A percentile compares a stretch with the other conserved stretches of the same genome.
phyloP scores from a whole-genome alignment of 2,113 vertebrate genomes.

The Chionis minor region DNA sequence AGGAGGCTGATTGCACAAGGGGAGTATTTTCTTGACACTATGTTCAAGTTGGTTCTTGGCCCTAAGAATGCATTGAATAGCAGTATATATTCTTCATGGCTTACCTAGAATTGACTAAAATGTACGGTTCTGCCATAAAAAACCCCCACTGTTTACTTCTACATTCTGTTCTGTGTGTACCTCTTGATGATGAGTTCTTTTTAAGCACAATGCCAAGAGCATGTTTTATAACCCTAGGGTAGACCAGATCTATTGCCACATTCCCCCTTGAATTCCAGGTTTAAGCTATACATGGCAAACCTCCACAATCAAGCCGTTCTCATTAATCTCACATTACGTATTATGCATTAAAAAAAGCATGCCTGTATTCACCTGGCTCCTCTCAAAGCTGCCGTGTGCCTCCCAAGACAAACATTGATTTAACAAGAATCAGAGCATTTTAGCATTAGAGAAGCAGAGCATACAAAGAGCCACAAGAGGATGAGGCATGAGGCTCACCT shows the following conservation, averaged over 20 bases:
- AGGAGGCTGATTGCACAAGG: not conserved
- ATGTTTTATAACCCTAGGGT: not conserved
- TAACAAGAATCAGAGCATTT: too few relatives aligned
- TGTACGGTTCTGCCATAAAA: not conserved
- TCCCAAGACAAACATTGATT: not conserved
- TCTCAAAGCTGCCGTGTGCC: not conserved
- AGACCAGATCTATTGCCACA: not conserved
- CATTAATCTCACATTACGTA: not conserved
- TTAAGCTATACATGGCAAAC: not conserved
- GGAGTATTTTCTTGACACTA: rapidly evolving
- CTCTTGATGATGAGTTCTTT: not conserved
- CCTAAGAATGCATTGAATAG: not conserved
- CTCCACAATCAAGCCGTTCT: not conserved
- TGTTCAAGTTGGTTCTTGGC: not conserved
- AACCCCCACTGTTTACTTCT: not conserved
- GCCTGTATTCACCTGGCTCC: not conserved
- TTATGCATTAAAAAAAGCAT: not conserved
- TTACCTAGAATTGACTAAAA: not conserved
- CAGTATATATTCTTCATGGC: not conserved
- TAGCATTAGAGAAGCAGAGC: not conserved
- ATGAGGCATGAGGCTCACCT: not conserved
- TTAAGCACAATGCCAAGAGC: not conserved
- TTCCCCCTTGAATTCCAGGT: not conserved
- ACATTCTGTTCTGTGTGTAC: not conserved
- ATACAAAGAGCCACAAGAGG: not conserved